Base-by-base conservation (phyloP, 1,140 invertebrate species). In the Helicoverpa zea region DNA sequence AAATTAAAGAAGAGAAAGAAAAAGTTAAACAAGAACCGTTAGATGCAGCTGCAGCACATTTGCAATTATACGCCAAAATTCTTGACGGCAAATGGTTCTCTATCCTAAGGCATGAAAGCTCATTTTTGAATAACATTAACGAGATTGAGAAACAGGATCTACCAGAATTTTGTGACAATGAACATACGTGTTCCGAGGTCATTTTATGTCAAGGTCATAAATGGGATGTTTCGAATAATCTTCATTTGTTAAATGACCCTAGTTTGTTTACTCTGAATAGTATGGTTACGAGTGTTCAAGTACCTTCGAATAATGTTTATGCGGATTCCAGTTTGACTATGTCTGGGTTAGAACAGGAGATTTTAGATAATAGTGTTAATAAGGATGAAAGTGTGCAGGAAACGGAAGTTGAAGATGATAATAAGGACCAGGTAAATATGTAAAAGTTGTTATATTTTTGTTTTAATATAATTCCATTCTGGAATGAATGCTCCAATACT, bases 181-280 rank as follows among this genome's bases (percentile, higher is more conserved):
- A 90, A n/a, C 90, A 93, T 35, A 93, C 92, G 0, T 96, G 96
- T 79, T 90, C 91, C 0, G 94, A 96, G 47, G 91, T 95, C 10
- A 83, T 96, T 0, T 87, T 96, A 80, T 91, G 94, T 30, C 96
- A 96, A 84, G 96, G 96, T 0, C 95, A 96, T 88, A 95, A 95
- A 13, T 96, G 96, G 96, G 96, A 96, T 78, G 93, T 96, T 12
- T 95, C 95, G 0, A 96, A 96, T 66, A 96, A 96, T 80, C 87
- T 96, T 43, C 95, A 96, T 59, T 91, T 96, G 75, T 89, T 96
- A 35, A 95, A 95, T 64, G 95, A 96, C 70, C 96, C 96, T 0
- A 94, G 90, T 83, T 52, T 95, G n/a, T 92, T 95, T 74, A 94
- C 96, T 29, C 89, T 96, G 58, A 96, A 96, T 79, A 95, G 95